Evolutionary conservation across 2,888 invertebrate genomes (phyloP).

Genomic region (Coremacera marginata): DNA sequence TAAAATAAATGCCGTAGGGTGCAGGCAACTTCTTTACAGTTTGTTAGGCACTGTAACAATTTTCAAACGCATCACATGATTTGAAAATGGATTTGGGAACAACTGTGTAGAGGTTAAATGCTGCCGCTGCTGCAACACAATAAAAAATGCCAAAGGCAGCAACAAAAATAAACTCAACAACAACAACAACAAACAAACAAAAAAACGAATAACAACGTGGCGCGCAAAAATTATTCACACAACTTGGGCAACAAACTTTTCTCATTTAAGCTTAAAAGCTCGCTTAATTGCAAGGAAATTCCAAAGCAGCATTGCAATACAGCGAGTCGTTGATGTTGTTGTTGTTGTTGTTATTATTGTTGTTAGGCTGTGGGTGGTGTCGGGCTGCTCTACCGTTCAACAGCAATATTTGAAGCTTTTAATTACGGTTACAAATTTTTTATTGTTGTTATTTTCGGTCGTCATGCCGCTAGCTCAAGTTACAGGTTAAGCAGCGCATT

Average conservation of each 20-base stretch:
- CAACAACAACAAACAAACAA: neutral
- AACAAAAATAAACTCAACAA: neutral
- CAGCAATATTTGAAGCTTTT: neutral
- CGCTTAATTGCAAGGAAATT: slow-evolving; percentile 23
- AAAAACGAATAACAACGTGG: neutral
- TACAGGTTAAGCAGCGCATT: no score
- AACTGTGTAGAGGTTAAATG: no score
- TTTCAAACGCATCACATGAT: neutral
- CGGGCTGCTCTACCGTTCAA: no score
- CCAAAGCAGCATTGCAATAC: neutral
- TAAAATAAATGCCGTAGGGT: no score
- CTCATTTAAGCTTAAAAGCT: slow-evolving; percentile 24
- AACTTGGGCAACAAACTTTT: slow-evolving; percentile 24
- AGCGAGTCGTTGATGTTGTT: neutral
- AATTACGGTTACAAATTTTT: neutral
- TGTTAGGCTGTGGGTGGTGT: no score
- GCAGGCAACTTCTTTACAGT: neutral
- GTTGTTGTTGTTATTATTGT: neutral
- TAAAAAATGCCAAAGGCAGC: neutral
- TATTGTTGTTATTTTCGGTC: neutral
- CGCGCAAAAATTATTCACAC: slow-evolving; percentile 15
- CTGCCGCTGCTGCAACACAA: no score
- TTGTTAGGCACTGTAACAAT: neutral
- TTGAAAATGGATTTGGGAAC: neutral
- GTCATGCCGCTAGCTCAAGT: no score